phyloP scores from a whole-genome alignment of 2,888 invertebrate species.

The Xestia xanthographa region DNA sequence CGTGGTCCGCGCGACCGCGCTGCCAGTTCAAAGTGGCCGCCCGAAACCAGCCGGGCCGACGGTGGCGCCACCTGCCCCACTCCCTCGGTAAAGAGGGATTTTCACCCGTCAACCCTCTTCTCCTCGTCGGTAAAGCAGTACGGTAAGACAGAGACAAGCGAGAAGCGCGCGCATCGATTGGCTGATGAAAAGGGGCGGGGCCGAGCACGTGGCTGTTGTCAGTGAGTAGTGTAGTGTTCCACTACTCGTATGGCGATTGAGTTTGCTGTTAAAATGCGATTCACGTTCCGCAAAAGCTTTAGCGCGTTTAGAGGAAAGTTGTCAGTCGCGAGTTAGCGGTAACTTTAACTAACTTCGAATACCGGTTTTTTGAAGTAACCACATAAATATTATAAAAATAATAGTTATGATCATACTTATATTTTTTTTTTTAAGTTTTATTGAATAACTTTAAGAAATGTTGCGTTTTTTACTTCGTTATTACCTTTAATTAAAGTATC shows the following conservation, averaged over 20 bases:
- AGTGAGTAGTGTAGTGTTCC: slow-evolving; percentile 71
- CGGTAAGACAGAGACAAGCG: slow-evolving; percentile 79
- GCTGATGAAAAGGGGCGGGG: slow-evolving; percentile 86
- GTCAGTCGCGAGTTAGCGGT: slow-evolving; percentile 48
- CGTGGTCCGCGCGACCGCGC: slow-evolving; percentile 78
- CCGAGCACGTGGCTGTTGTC: slow-evolving; percentile 86
- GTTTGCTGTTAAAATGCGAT: slow-evolving; percentile 78
- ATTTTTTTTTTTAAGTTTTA: neutral
- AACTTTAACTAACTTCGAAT: slow-evolving; percentile 57
- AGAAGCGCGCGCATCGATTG: slow-evolving; percentile 86
- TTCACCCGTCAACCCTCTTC: slow-evolving; percentile 73
- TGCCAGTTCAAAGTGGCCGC: slow-evolving; percentile 78
- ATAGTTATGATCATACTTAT: neutral
- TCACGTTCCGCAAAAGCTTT: slow-evolving; percentile 75
- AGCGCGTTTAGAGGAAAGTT: slow-evolving; percentile 74
- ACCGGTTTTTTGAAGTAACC: slow-evolving; percentile 39
- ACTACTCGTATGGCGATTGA: slow-evolving; percentile 74
- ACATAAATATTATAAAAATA: neutral
- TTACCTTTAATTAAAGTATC: neutral
- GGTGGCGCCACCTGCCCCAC: slow-evolving; percentile 82
- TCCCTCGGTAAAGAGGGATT: slow-evolving; percentile 71
- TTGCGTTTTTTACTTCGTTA: neutral
- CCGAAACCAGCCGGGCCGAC: slow-evolving; percentile 66
- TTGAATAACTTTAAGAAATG: neutral
- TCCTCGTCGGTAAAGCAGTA: slow-evolving; percentile 85